Percentiles rank a stretch among this genome's conserved stretches.
phyloP scores from a whole-genome alignment of 2,113 vertebrate species.

The Smithornis capensis region DNA sequence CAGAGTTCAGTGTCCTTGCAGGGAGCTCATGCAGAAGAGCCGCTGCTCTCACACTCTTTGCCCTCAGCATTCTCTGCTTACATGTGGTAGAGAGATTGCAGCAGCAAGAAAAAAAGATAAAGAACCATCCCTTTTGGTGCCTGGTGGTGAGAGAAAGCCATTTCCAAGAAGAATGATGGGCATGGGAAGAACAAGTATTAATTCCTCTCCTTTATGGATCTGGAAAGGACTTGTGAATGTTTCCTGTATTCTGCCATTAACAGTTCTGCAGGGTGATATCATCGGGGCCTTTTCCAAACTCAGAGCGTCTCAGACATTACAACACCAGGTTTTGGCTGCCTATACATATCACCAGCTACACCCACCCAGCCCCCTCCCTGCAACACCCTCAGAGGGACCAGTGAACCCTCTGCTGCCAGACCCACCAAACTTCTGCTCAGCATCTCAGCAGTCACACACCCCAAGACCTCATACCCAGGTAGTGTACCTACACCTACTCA shows the following conservation, averaged over 20 bases:
- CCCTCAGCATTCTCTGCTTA: neutral
- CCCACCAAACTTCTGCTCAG: neutral
- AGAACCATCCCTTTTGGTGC: neutral
- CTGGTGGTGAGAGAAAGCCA: neutral
- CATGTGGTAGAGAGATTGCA: neutral
- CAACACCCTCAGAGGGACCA: neutral
- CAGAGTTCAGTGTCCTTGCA: neutral
- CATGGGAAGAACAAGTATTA: slow-evolving; percentile 3
- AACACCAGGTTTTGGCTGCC: slow-evolving; percentile 38
- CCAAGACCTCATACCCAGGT: neutral
- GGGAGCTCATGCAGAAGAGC: neutral
- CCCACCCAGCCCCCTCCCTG: neutral
- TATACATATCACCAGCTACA: slow-evolving; percentile 15
- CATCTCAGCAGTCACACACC: neutral
- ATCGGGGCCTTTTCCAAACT: slow-evolving; percentile 40
- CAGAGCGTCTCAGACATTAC: slow-evolving; percentile 42
- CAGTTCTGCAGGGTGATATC: slow-evolving; percentile 57
- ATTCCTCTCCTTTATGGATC: slow-evolving; percentile 32
- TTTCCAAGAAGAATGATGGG: neutral
- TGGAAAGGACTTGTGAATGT: slow-evolving; percentile 46
- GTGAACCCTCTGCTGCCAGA: neutral
- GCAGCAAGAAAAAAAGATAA: neutral
- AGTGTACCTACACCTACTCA: neutral
- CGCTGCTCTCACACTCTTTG: neutral
- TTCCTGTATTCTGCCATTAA: slow-evolving; percentile 39